phyloP scores from a whole-genome alignment of 2,888 invertebrate genomes.

The Pomacea canaliculata region DNA sequence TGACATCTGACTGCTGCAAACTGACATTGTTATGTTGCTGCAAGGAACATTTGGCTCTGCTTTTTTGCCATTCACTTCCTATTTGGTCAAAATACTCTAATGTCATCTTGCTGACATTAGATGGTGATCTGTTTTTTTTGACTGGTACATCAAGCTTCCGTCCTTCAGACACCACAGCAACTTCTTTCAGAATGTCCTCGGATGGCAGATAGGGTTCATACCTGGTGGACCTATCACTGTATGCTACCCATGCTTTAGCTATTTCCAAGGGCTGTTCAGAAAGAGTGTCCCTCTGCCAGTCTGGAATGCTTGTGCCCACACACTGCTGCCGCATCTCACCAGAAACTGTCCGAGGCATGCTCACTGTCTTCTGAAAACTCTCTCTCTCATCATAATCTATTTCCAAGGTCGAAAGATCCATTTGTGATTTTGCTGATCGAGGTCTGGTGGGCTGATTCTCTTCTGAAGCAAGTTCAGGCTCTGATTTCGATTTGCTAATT shows the following conservation, averaged over 20 bases:
- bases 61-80: conserved; percentile 49
- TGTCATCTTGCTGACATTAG: conserved; percentile 48
- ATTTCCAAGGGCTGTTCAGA: conserved; percentile 3
- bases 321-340: conserved; percentile 38
- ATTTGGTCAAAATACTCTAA: conserved; percentile 54
- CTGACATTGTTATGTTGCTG: too few relatives aligned
- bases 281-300: not conserved
- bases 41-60: not conserved
- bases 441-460: conserved; percentile 34
- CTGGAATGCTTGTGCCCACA: not conserved
- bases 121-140: conserved; percentile 39
- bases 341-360: conserved; percentile 42
- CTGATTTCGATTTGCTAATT: conserved; percentile 41
- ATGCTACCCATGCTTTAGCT: conserved; percentile 17
- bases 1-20: too few relatives aligned
- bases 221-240: conserved; percentile 5
- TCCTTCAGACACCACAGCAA: conserved; percentile 39
- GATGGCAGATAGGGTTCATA: conserved; percentile 51
- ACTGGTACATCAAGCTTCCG: conserved; percentile 37
- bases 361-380: conserved; percentile 1
- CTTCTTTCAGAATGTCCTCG: conserved; percentile 50
- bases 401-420: conserved; percentile 10
- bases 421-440: conserved; percentile 48
- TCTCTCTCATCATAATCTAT: conserved; percentile 2
- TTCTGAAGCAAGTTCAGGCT: conserved; percentile 40